These are phyloP conservation scores for Chrysopilus asiliformis DNA, from an alignment of 2,888 invertebrate genomes.

Conservation along the genomic window DNA sequence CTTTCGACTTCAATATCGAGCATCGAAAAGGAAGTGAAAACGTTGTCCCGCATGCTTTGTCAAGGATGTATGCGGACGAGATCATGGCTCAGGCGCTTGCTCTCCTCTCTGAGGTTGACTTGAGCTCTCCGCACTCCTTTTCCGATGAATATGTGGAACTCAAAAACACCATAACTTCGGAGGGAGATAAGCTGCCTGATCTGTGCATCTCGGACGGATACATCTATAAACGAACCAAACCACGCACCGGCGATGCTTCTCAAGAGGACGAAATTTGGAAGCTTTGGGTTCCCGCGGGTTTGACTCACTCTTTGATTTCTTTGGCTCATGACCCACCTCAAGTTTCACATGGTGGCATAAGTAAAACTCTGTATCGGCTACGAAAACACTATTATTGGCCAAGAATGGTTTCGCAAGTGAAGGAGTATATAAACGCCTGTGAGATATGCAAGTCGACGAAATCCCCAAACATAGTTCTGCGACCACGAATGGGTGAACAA, in stretches of 20 bases:
- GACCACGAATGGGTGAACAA: constrained; percentile 10
- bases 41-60: constrained; percentile 20
- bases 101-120: background rate
- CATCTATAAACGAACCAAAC: too few relatives aligned
- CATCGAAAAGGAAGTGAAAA: constrained; percentile 18
- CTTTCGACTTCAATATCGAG: too few relatives aligned
- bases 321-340: too few relatives aligned
- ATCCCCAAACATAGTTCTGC: constrained; percentile 4
- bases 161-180: constrained; percentile 6
- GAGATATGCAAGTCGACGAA: constrained; percentile 9
- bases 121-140: constrained; percentile 1
- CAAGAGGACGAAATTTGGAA: constrained; percentile 13
- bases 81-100: background rate
- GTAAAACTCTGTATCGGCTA: constrained; percentile 6
- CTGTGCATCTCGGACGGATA: too few relatives aligned
- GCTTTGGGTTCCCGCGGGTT: constrained; percentile 12
- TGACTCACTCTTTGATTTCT: constrained; percentile 4
- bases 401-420: constrained; percentile 10
- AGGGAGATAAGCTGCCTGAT: too few relatives aligned
- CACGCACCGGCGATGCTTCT: constrained; percentile 1
- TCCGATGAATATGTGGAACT: constrained; percentile 4
- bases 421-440: constrained; percentile 8
- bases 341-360: too few relatives aligned
- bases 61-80: constrained; percentile 11
- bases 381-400: constrained; percentile 10